Percentiles rank a stretch among this genome's conserved stretches.
These are phyloP conservation scores for Nesogale talazaci DNA, from an alignment of 2,113 vertebrate species.

Conservation along the genomic window DNA sequence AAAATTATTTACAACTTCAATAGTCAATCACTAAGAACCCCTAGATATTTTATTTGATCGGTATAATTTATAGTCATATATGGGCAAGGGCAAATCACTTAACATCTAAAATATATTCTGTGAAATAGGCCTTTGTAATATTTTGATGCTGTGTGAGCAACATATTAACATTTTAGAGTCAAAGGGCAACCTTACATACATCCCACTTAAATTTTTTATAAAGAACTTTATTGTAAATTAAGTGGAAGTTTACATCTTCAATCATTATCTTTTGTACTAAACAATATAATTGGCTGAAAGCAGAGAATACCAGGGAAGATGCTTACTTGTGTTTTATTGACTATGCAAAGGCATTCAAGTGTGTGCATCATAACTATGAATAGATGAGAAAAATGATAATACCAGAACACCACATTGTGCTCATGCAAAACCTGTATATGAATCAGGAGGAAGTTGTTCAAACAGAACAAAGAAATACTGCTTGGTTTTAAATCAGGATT, in stretches of 20 bases:
- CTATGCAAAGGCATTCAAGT: neutral
- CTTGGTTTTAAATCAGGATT: neutral
- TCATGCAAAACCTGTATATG: neutral
- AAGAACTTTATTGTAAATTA: too few relatives aligned
- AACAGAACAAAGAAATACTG: neutral
- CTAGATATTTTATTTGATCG: conserved; percentile 40
- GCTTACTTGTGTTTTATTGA: neutral
- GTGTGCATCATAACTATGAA: neutral
- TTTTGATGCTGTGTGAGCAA: neutral
- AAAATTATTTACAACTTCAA: neutral
- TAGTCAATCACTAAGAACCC: conserved; percentile 38
- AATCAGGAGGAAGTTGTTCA: neutral
- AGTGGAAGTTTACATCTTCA: too few relatives aligned
- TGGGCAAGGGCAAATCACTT: neutral
- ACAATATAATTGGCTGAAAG: neutral
- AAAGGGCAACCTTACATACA: neutral
- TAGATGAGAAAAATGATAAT: neutral
- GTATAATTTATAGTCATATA: neutral
- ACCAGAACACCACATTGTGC: neutral
- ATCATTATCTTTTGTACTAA: too few relatives aligned
- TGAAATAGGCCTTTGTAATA: neutral
- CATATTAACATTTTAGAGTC: too few relatives aligned
- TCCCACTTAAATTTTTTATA: neutral
- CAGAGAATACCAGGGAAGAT: neutral
- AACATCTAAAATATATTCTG: neutral